Base-by-base conservation (phyloP, 2,797 vertebrate genomes). In the Ptychadena robeensis region DNA sequence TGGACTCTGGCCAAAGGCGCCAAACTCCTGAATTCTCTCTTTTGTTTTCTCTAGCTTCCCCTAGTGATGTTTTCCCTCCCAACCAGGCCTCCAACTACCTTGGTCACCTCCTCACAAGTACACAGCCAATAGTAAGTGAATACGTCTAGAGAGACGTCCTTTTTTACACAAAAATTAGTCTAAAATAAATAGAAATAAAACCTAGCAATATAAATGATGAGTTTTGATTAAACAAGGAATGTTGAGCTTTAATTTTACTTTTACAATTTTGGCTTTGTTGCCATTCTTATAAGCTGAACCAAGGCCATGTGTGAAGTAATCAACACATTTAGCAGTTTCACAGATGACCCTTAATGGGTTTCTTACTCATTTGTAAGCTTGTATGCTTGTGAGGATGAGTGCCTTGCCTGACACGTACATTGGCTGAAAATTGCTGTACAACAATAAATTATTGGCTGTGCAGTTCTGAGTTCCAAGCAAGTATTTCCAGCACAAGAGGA, bases 261-360 rank as follows among this genome's bases (percentile, higher is more conserved):
- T 53, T 53, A 53, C 18, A n/a, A 18, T 22, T 53, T 22, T 53
- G 44, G 18, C 15, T 53, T 91, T 64, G 30, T 64, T 64, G 25
- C 12, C 59, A 25, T 25, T n/a, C 28, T 11, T 5, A 3, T 64
- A 27, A 31, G 30, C 27, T 64, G 61, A 64, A 64, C 61, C 61
- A 27, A 27, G 61, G 14, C 25, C 61, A 64, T 31, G 25, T 64
- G 27, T 31, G 30, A 27, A 64, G 25, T 15, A 64, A 64, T 64
- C 25, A 64, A 31, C 61, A 30, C 61, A 64, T 64, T 27, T 53
- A 53, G 44, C 18, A 53, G 44, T 53, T 53, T 53, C 44, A 53
- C 44, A 53, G 44, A 53, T 53, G 44, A 53, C 44, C 44, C 44
- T 53, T 53, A 53, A 53, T 22, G 44, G 5, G 44, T 53, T 53